Conservation (phyloP, 37 sponge, comb jelly and placozoan species). For the Chondrosia reniformis region DNA sequence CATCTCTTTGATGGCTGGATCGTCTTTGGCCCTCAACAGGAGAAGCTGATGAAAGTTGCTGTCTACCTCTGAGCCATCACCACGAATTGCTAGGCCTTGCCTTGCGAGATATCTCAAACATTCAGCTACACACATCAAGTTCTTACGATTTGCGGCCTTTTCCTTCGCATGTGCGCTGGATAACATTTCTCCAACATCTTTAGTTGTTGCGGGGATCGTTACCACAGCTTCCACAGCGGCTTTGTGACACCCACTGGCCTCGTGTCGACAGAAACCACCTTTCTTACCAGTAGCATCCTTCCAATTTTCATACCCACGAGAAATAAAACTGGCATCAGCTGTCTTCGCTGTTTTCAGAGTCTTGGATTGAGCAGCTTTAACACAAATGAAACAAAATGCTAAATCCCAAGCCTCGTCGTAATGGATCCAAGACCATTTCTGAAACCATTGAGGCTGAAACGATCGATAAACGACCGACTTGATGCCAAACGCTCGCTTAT, state of each 20-base stretch:
- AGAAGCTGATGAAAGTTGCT: background rate
- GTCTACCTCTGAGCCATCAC: background rate
- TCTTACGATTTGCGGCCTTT: slow-evolving; percentile 7
- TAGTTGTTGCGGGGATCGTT: slow-evolving; percentile 6
- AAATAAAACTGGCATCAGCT: slow-evolving; percentile 12
- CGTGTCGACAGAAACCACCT: background rate
- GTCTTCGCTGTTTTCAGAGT: slow-evolving; percentile 1
- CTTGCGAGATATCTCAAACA: background rate
- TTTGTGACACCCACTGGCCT: slow-evolving; percentile 7
- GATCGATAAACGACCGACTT: too few species aligned
- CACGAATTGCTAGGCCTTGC: slow-evolving; percentile 5
- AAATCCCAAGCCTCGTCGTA: slow-evolving; percentile 23
- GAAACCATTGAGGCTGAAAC: too few species aligned
- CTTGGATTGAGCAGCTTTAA: slow-evolving; percentile 11
- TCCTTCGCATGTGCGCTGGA: background rate
- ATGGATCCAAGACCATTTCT: background rate
- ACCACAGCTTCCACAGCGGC: slow-evolving; percentile 22
- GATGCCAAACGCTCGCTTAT: too few species aligned
- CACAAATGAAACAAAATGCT: slow-evolving; percentile 20
- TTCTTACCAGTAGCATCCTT: slow-evolving; percentile 20
- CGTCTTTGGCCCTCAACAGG: background rate
- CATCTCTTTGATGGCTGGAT: background rate
- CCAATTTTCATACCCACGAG: slow-evolving; percentile 9
- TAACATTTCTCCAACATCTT: too few species aligned
- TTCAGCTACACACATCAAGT: background rate